Evolutionary conservation across 2,888 invertebrate genomes (phyloP), one percentile per base, ranked within the genome.

Genomic region (Chloroclystis v-ata): DNA sequence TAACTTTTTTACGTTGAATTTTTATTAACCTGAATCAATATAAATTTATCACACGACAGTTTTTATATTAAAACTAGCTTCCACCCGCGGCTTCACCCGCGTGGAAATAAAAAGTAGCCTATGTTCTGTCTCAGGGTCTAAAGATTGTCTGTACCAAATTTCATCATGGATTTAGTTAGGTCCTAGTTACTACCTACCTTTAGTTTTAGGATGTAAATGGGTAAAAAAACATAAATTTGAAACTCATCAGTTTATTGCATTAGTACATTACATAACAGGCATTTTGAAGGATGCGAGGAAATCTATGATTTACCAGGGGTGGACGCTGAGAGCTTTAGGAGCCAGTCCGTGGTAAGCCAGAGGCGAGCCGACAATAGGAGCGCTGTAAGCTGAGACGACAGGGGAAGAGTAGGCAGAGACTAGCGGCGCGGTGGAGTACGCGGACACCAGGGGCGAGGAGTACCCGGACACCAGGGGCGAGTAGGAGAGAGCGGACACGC

Each of bases 311-410:
- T 59, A 66, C 61, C 61, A 65, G 24, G 65, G 66, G 53, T 65
- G 66, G 41, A 71, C 67, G 43, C 71, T 57, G 58, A 65, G 65
- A 43, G 67, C 65, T 39, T 52, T 64, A 37, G 65, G 61, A 9
- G 53, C 57, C 5, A 65, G 57, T 2, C 59, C 60, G 40, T 62
- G 58, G 56, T 62, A 61, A 9, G 61, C 57, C 26, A 58, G 33
- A n/a, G 60, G 57, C 28, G 64, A 61, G 38, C 52, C 50, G 1
- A 60, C 37, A 3, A 45, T 7, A 14, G 51, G 32, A 1, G 39
- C 25, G 16, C 54, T 49, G 50, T 57, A 54, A 1, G 54, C 33
- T 7, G 56, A 49, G 8, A 57, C 43, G 7, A 45, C 24, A 10
- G 52, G 39, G 24, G 52, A 30, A 70, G 69, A 52, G 41, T 72